phyloP scores from a whole-genome alignment of 2,797 vertebrate genomes.

The Pogoniulus pusillus region DNA sequence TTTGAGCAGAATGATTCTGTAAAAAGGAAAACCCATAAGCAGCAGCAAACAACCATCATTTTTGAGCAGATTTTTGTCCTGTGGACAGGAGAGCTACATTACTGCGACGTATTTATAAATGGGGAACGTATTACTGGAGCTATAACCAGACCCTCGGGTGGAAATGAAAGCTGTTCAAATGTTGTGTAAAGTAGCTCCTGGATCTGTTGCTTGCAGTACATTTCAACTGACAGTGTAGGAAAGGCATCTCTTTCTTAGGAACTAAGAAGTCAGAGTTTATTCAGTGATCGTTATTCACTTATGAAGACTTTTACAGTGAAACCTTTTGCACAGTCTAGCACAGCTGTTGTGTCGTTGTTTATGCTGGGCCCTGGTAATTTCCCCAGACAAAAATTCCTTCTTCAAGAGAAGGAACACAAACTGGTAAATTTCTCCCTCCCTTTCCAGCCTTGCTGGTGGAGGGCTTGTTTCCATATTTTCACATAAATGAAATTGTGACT shows the following conservation, averaged over 20 bases:
- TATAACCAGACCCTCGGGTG: neutral
- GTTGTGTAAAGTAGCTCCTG: neutral
- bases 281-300: neutral
- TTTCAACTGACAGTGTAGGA: neutral
- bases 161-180: neutral
- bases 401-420: neutral
- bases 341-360: neutral
- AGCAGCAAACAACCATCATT: neutral
- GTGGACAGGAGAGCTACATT: neutral
- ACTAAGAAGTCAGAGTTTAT: neutral
- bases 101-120: neutral
- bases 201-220: neutral
- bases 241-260: neutral
- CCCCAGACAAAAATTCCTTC: neutral
- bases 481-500: neutral
- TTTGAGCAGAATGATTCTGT: neutral
- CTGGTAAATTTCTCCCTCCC: neutral
- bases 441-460: neutral
- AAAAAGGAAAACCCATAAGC: neutral
- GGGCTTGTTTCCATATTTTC: neutral
- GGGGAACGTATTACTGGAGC: neutral
- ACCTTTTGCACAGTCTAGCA: neutral
- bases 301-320: neutral
- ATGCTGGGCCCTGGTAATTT: neutral
- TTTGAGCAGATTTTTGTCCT: neutral